Conservation (phyloP, 2,888 invertebrate genomes). For the Pseudococcus jackbeardsleyi region DNA sequence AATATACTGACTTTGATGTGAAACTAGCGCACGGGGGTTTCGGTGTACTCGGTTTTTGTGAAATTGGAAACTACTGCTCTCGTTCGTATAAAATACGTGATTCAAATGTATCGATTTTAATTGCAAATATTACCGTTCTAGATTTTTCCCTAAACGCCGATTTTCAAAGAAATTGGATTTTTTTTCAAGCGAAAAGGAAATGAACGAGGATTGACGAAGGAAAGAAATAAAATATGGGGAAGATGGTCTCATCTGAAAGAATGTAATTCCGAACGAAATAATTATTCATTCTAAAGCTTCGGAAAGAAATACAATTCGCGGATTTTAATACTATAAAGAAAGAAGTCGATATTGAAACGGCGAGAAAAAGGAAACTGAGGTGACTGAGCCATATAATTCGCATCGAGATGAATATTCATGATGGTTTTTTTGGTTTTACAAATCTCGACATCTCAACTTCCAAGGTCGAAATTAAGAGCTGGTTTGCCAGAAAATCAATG, state of each 20-base stretch:
- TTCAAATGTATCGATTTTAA: neutral
- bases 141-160: neutral
- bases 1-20: neutral
- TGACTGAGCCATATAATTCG: neutral
- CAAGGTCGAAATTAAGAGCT: neutral
- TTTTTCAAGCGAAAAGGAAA: neutral
- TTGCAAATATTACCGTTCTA: neutral
- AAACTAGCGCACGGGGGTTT: neutral
- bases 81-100: neutral
- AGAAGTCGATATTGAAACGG: conserved; percentile 1
- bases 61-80: conserved; percentile 10
- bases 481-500: too few species aligned
- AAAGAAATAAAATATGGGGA: neutral
- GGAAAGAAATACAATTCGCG: neutral
- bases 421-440: neutral
- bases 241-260: neutral
- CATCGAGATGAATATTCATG: neutral
- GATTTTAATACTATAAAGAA: neutral
- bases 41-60: neutral
- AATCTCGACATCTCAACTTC: neutral
- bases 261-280: neutral
- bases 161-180: neutral
- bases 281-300: neutral
- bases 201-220: neutral
- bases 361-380: neutral